These are phyloP conservation scores for Lepeophtheirus nordmannii DNA, from an alignment of 2,888 invertebrate genomes.

Conservation along the genomic window DNA sequence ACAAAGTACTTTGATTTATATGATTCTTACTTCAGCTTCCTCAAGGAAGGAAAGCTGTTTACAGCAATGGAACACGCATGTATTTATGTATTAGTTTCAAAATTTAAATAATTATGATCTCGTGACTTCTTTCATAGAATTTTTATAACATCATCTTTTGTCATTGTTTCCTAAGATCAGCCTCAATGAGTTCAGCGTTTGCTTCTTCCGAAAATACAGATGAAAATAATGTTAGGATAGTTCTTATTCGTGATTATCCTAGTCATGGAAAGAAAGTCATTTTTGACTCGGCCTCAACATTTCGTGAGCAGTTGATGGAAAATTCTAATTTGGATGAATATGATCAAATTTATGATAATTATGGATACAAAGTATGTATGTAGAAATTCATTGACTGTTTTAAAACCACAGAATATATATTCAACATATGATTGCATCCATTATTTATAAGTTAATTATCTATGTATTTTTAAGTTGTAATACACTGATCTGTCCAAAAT, in stretches of 20 bases:
- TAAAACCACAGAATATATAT: neutral
- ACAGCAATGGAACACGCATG: too few relatives aligned
- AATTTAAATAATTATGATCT: too few relatives aligned
- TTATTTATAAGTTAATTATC: neutral
- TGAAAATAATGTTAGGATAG: neutral
- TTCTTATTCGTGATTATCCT: constrained; percentile 1
- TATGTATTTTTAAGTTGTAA: neutral
- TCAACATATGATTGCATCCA: neutral
- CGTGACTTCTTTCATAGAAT: too few relatives aligned
- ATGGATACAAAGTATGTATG: neutral
- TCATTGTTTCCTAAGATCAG: too few relatives aligned
- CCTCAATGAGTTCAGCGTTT: too few relatives aligned
- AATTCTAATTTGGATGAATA: neutral
- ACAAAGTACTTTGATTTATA: too few relatives aligned
- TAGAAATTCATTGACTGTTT: neutral
- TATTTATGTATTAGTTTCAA: too few relatives aligned
- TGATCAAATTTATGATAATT: neutral
- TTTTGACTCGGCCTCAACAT: neutral
- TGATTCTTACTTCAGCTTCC: too few relatives aligned
- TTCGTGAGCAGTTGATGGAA: neutral
- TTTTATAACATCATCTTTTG: too few relatives aligned
- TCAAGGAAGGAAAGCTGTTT: too few relatives aligned
- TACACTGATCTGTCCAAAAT: neutral
- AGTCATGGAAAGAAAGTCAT: neutral
- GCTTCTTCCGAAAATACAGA: too few relatives aligned